Evolutionary conservation across 2,888 invertebrate species (phyloP), one percentile per base, ranked within the genome.

Genomic region (Slavum lentiscoides): DNA sequence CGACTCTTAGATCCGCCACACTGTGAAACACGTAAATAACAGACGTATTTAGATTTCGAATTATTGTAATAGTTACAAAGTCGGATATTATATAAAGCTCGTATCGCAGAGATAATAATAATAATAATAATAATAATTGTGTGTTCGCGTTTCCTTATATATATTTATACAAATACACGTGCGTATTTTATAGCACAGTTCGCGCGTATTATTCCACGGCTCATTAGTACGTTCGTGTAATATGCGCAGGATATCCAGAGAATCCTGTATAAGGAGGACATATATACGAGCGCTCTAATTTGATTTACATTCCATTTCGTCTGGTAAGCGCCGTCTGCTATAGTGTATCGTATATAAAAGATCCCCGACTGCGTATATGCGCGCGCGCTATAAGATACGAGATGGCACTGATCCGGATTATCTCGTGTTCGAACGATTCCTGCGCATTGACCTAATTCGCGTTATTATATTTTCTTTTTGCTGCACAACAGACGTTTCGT

Each of bases 391-490:
- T 30, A 30, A 43, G 9, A 68, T 59, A 68, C 43, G 61, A 21
- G n/a, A 59, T 15, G 61, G n/a, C 59, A 61, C 76, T 68, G 76
- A 76, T 76, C 76, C 68, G 49, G 76, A 76, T 76, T 49, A 76
- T 68, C 49, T 59, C 58, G 8, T 61, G 76, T 68, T 30, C 49
- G 68, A 68, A 76, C 76, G 68, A 59, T 59, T 49, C 68, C 59
- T 30, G 76, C 59, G 68, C 59, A n/a, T n/a, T 76, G 76, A 76
- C 76, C 76, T 59, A 59, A 30, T 76, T 76, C 68, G 23, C 21
- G 23, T 61, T 62, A n/a, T 49, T 62, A 21, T 73, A 15, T 73
- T 43, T 43, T 43, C 7, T 43, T 62, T 59, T 8, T 9, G 30
- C 6, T 6, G 6, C 11, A 30, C 21, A 55, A 55, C 68, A 55